Evolutionary conservation across 1,140 invertebrate genomes (phyloP).

Genomic region (Bemisia tabaci): DNA sequence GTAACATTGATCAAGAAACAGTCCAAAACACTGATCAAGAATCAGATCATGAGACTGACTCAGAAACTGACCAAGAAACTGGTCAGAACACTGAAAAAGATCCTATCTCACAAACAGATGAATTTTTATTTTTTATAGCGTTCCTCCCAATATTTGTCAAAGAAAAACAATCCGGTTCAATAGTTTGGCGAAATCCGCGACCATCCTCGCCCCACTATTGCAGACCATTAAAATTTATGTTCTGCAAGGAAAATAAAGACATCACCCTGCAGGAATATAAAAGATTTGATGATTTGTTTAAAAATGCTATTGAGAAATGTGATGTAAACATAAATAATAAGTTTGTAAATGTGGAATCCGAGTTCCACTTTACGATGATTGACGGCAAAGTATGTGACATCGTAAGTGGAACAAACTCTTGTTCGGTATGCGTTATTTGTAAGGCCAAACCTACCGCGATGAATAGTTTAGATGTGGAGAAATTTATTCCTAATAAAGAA

Average conservation of each 20-base stretch:
- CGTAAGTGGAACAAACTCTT: neutral
- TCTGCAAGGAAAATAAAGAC: neutral
- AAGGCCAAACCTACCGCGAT: neutral
- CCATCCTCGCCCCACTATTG: neutral
- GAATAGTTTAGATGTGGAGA: neutral
- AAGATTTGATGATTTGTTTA: neutral
- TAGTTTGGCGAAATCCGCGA: neutral
- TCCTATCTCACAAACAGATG: too few relatives aligned
- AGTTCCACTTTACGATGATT: slow-evolving; percentile 1
- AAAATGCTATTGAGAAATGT: neutral
- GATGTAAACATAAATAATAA: neutral
- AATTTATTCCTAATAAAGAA: neutral
- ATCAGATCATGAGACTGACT: too few relatives aligned
- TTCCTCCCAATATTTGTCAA: neutral
- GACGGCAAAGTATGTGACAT: slow-evolving; percentile 5
- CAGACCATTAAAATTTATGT: neutral
- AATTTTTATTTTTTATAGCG: neutral
- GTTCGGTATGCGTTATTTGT: slow-evolving; percentile 2
- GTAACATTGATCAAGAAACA: too few relatives aligned
- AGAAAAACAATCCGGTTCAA: neutral
- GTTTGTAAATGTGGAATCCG: neutral
- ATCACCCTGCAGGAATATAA: neutral
- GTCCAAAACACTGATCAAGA: too few relatives aligned
- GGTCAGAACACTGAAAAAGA: too few relatives aligned
- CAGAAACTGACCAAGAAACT: too few relatives aligned